phyloP scores from a whole-genome alignment of 1,140 invertebrate species.

The Battus philenor region DNA sequence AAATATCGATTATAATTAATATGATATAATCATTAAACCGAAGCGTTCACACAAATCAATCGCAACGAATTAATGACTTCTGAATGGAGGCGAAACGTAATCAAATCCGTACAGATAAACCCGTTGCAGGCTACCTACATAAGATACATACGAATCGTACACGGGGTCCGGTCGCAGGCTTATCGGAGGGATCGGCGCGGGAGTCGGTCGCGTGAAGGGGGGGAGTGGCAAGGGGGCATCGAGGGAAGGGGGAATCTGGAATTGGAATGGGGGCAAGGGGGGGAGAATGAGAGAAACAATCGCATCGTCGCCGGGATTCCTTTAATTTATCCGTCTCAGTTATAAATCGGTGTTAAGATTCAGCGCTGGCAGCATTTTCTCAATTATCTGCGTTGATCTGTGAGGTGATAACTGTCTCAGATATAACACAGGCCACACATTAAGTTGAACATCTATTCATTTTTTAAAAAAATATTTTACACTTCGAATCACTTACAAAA shows the following conservation, averaged over 20 bases:
- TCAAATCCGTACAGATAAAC: constrained; percentile 35
- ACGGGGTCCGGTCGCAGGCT: constrained; percentile 38
- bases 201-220: too few species aligned
- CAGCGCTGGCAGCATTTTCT: constrained; percentile 57
- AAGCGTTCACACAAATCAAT: too few species aligned
- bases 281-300: constrained; percentile 51
- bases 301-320: constrained; percentile 41
- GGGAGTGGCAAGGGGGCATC: too few species aligned
- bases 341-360: constrained; percentile 67
- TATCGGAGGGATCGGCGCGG: constrained; percentile 27
- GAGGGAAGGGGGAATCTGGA: too few species aligned
- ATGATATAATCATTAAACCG: too few species aligned
- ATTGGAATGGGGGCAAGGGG: too few species aligned
- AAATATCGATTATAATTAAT: too few species aligned
- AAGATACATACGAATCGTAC: constrained; percentile 35
- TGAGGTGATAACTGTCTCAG: too few species aligned
- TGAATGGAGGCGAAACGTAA: constrained; percentile 25
- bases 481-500: too few species aligned
- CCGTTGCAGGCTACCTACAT: constrained; percentile 42
- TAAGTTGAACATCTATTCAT: too few species aligned
- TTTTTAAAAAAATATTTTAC: too few species aligned
- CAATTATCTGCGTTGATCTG: constrained; percentile 62
- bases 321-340: constrained; percentile 68
- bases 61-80: constrained; percentile 3
- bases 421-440: too few species aligned